These are phyloP conservation scores for Drosophila kanapiae DNA, from an alignment of 1,140 invertebrate genomes.

Conservation along the genomic window DNA sequence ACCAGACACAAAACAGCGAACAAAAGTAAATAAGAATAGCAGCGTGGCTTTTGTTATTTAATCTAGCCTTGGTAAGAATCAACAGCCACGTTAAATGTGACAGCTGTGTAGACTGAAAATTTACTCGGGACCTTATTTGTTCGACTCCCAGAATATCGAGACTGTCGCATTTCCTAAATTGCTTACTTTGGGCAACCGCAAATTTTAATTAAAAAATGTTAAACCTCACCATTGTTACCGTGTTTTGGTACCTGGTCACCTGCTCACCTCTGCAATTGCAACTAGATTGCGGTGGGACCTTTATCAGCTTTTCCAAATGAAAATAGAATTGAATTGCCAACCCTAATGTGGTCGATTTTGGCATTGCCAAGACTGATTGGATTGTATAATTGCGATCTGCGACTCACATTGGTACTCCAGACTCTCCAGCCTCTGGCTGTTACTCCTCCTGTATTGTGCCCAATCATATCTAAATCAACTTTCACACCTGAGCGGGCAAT, in stretches of 20 bases:
- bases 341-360: conserved; percentile 18
- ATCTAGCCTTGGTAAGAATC: conserved; percentile 37
- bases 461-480: conserved; percentile 44
- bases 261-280: conserved; percentile 13
- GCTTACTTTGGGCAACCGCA: conserved; percentile 2
- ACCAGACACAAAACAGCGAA: conserved; percentile 10
- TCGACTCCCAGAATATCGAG: not conserved
- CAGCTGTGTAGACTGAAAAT: conserved; percentile 9
- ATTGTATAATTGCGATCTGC: conserved; percentile 24
- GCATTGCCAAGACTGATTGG: conserved; percentile 28
- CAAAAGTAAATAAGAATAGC: conserved; percentile 23
- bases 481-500: conserved; percentile 62
- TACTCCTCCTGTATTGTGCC: not conserved
- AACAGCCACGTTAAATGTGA: conserved; percentile 7
- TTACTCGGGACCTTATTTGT: conserved; percentile 7
- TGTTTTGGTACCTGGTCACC: conserved; percentile 11
- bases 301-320: not conserved
- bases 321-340: conserved; percentile 31
- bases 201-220: conserved; percentile 32
- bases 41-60: conserved; percentile 29
- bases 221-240: not conserved
- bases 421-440: not conserved
- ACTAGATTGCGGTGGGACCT: conserved; percentile 11
- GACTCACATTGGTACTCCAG: conserved; percentile 1
- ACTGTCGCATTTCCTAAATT: conserved; percentile 14